Conservation (phyloP, 2,113 vertebrate genomes). For the Egretta garzetta region DNA sequence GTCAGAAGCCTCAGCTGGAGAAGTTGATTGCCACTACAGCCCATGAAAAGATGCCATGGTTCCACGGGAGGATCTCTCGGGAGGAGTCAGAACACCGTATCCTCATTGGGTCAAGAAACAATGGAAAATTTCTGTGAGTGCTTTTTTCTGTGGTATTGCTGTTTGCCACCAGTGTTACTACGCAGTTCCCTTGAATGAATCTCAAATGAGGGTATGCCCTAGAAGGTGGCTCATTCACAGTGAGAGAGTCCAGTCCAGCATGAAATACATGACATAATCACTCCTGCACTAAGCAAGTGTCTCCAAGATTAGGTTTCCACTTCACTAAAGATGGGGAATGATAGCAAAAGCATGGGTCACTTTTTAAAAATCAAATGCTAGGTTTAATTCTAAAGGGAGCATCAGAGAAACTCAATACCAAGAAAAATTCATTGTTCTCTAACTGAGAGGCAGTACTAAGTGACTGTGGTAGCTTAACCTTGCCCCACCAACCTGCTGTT, state of each 20-base stretch:
- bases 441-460: neutral
- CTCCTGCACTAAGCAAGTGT: neutral
- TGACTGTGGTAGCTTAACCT: neutral
- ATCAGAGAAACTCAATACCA: neutral
- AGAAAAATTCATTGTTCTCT: neutral
- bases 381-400: neutral
- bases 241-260: neutral
- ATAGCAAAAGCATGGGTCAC: neutral
- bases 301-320: neutral
- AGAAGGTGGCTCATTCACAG: fast-evolving
- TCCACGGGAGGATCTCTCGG: slow-evolving; percentile 88
- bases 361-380: neutral
- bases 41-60: slow-evolving; percentile 96
- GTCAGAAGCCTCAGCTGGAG: slow-evolving; percentile 94
- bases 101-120: slow-evolving; percentile 77
- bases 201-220: neutral
- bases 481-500: neutral
- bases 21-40: slow-evolving; percentile 94
- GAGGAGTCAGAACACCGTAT: slow-evolving; percentile 87
- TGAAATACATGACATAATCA: neutral
- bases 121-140: slow-evolving; percentile 94
- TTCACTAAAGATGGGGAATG: neutral
- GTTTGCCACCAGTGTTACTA: neutral
- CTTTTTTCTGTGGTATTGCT: neutral
- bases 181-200: neutral